Percentiles rank a stretch among this genome's conserved stretches.
phyloP scores from a whole-genome alignment of 2,113 vertebrate genomes.

The Notechis scutatus region DNA sequence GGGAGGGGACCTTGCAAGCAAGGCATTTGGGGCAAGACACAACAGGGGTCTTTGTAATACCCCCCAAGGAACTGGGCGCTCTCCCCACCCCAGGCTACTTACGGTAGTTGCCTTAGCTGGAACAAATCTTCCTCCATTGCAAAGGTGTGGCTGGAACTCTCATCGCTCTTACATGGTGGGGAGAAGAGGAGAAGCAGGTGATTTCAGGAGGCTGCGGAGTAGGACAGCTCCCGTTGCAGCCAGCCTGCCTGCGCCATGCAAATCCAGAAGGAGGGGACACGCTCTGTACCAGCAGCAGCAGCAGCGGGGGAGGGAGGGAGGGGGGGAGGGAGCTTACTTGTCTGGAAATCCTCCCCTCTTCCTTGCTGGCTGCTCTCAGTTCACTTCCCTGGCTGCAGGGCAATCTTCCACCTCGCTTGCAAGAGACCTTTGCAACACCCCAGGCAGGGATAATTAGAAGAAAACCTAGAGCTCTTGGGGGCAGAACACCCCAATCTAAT shows the following conservation, averaged over 20 bases:
- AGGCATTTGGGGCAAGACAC: background rate
- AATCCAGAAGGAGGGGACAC: background rate
- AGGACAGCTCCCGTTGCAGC: background rate
- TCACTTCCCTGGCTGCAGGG: background rate
- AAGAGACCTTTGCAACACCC: background rate
- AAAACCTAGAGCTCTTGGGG: background rate
- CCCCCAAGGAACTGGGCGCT: background rate
- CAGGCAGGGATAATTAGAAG: background rate
- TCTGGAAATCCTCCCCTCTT: background rate
- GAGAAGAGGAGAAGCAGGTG: background rate
- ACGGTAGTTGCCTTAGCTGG: conserved; percentile 25
- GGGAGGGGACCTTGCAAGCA: background rate
- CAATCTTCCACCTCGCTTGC: background rate
- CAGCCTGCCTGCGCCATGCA: background rate
- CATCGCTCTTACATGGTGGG: background rate
- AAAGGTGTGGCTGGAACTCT: background rate
- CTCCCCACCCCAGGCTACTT: background rate
- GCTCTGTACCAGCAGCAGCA: background rate
- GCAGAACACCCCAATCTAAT: background rate
- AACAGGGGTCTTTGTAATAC: background rate
- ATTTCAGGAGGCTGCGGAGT: background rate
- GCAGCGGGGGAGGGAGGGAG: background rate
- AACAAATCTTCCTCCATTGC: conserved; percentile 19
- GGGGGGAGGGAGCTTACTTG: background rate
- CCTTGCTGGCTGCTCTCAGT: background rate